Evolutionary conservation across 2,797 vertebrate genomes (phyloP).

Genomic region (Percopsis omiscomaycus): DNA sequence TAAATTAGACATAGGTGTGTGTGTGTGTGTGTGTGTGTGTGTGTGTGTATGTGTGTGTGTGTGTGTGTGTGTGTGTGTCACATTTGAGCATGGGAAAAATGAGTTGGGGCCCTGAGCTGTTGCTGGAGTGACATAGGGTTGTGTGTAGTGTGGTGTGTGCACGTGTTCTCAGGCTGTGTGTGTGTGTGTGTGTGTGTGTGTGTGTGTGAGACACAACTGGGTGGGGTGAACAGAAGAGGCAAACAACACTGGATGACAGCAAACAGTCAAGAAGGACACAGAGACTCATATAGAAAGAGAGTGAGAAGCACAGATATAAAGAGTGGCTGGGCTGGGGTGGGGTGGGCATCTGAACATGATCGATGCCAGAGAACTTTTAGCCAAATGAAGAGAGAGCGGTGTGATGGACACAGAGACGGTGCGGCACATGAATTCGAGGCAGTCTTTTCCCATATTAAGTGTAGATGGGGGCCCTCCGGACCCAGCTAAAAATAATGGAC

Average conservation of each 20-base stretch:
- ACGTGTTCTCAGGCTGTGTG: not conserved
- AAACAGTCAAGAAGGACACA: constrained; percentile 18
- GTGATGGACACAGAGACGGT: constrained; percentile 38
- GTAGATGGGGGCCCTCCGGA: constrained; percentile 63
- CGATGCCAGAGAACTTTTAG: constrained; percentile 1
- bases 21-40: constrained; percentile 19
- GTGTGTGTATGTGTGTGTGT: constrained; percentile 1
- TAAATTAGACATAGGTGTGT: constrained; percentile 68
- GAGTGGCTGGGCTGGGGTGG: not conserved
- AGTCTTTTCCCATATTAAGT: constrained; percentile 75
- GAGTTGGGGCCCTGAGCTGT: constrained; percentile 45
- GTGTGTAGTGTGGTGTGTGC: constrained; percentile 6
- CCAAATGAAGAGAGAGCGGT: constrained; percentile 32
- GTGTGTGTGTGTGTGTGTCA: constrained; percentile 49
- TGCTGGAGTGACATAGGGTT: constrained; percentile 55
- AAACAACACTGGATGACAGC: constrained; percentile 16
- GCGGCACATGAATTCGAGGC: constrained; percentile 28
- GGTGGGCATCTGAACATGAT: not conserved
- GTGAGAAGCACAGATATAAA: constrained; percentile 3
- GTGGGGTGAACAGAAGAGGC: constrained; percentile 44
- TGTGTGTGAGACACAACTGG: constrained; percentile 32
- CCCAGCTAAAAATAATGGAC: constrained; percentile 79
- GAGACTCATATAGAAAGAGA: constrained; percentile 8
- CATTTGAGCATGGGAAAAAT: constrained; percentile 46
- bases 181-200: constrained; percentile 29